phyloP scores from a whole-genome alignment of 2,888 invertebrate genomes.

The Cephus pulcher region DNA sequence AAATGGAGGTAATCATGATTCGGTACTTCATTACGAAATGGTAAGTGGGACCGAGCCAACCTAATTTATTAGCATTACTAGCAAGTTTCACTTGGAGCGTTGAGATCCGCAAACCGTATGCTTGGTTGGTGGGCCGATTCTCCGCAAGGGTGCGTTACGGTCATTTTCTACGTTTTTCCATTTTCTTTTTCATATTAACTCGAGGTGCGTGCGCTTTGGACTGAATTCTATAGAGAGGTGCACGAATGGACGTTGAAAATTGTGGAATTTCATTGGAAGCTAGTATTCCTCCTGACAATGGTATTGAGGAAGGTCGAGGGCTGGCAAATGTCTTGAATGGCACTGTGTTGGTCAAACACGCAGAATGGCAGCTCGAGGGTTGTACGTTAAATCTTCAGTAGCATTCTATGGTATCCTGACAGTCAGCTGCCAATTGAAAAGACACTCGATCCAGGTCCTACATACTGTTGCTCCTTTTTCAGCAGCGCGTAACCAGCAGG shows the following conservation, averaged over 20 bases:
- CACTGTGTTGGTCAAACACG: conserved; percentile 11
- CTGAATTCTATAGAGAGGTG: neutral
- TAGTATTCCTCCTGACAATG: neutral
- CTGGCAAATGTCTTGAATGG: conserved; percentile 7
- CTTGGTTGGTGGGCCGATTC: neutral
- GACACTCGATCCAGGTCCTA: neutral
- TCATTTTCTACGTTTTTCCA: neutral
- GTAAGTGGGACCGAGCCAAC: neutral
- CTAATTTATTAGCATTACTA: conserved; percentile 6
- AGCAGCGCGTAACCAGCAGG: neutral
- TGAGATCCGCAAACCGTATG: neutral
- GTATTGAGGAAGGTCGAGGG: conserved; percentile 1
- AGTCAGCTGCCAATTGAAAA: conserved; percentile 10
- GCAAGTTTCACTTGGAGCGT: neutral
- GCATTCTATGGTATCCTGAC: neutral
- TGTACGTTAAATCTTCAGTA: conserved; percentile 1
- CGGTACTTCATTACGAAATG: neutral
- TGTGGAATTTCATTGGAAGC: neutral
- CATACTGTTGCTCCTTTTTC: neutral
- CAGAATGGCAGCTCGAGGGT: neutral
- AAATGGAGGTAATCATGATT: neutral
- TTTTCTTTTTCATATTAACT: neutral
- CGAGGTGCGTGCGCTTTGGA: neutral
- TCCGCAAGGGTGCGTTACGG: neutral
- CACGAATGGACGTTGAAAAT: neutral